Percentiles rank a stretch among this genome's conserved stretches.
These are phyloP conservation scores for Pelosia muscerda DNA, from an alignment of 2,888 invertebrate species.

Conservation along the genomic window DNA sequence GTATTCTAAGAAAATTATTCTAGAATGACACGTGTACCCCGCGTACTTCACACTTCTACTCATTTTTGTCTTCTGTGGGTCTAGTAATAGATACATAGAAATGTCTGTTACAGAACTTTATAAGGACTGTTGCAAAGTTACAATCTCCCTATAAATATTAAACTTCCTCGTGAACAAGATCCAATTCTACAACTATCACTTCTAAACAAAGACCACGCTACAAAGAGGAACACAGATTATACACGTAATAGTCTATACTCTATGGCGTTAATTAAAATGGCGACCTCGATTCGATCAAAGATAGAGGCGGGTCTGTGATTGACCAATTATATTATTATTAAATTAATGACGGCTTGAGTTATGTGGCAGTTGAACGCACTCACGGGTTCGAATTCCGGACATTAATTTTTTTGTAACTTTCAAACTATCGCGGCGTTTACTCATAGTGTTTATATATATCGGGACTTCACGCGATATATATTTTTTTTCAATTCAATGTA, in stretches of 20 bases:
- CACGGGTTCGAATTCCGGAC: not conserved
- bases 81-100: not conserved
- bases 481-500: too few relatives aligned
- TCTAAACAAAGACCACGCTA: slow-evolving; percentile 17
- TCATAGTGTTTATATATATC: too few relatives aligned
- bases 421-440: too few relatives aligned
- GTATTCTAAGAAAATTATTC: too few relatives aligned
- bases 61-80: not conserved
- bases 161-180: slow-evolving; percentile 14
- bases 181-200: slow-evolving; percentile 13
- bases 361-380: not conserved
- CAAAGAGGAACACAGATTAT: slow-evolving; percentile 12
- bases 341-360: not conserved
- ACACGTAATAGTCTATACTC: slow-evolving; percentile 10
- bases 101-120: not conserved
- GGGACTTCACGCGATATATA: too few relatives aligned
- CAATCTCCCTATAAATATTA: slow-evolving; percentile 10
- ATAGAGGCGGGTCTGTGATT: slow-evolving; percentile 18
- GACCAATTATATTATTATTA: slow-evolving; percentile 25
- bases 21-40: too few relatives aligned
- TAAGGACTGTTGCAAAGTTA: not conserved
- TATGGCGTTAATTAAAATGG: slow-evolving; percentile 24
- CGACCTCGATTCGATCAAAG: slow-evolving; percentile 24
- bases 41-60: too few relatives aligned
- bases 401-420: too few relatives aligned